Evolutionary conservation across 2,888 invertebrate species (phyloP).

Genomic region (Drosophila putrida): DNA sequence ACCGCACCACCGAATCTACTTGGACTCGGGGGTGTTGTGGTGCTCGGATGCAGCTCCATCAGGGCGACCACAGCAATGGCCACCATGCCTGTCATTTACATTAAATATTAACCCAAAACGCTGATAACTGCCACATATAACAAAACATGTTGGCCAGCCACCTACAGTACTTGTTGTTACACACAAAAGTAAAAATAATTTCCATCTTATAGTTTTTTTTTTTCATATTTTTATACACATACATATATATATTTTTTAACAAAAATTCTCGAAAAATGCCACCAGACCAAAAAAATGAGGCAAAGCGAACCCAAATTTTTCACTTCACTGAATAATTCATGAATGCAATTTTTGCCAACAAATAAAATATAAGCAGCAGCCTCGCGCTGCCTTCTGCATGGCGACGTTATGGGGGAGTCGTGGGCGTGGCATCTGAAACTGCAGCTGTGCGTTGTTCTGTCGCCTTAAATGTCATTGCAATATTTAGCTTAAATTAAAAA

Average conservation of each 20-base stretch:
- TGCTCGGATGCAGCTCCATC: conserved; percentile 49
- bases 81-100: conserved; percentile 68
- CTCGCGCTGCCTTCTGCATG: conserved; percentile 24
- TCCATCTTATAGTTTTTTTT: conserved; percentile 44
- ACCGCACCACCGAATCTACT: not conserved
- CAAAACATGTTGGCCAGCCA: conserved; percentile 48
- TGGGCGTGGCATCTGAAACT: conserved; percentile 48
- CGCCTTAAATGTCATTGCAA: conserved; percentile 61
- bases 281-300: conserved; percentile 32
- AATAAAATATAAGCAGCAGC: conserved; percentile 72
- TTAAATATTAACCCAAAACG: conserved; percentile 81
- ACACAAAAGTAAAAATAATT: conserved; percentile 56
- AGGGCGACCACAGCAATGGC: conserved; percentile 55
- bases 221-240: conserved; percentile 3
- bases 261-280: conserved; percentile 39
- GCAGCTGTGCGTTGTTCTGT: conserved; percentile 55
- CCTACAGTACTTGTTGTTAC: conserved; percentile 33
- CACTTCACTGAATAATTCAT: conserved; percentile 82
- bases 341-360: conserved; percentile 82
- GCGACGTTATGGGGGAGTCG: conserved; percentile 11
- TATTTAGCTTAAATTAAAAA: conserved; percentile 73
- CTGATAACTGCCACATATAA: conserved; percentile 70
- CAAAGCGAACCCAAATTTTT: conserved; percentile 64
- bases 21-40: not conserved
- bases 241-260: conserved; percentile 12